Conservation (phyloP, 2,888 invertebrate genomes). For the Taphrorychus bicolor region DNA sequence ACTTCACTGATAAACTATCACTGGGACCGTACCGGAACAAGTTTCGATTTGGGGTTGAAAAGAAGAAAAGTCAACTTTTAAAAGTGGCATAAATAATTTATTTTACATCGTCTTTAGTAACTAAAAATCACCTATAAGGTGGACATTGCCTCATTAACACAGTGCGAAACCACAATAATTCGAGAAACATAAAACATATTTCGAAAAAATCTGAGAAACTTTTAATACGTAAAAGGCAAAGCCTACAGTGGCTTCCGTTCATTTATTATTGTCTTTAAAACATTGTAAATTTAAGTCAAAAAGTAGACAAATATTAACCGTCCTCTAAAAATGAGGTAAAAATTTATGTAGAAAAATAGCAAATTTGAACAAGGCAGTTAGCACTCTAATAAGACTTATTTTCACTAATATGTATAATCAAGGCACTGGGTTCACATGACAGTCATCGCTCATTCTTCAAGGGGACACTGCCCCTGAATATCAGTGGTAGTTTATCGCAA, state of each 20-base stretch:
- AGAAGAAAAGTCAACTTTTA: background rate
- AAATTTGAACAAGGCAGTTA: background rate
- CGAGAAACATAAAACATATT: background rate
- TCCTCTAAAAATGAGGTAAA: too few relatives aligned
- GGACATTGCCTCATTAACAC: slow-evolving; percentile 46
- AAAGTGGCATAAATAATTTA: slow-evolving; percentile 15
- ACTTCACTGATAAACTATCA: too few relatives aligned
- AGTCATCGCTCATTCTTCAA: background rate
- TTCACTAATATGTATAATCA: background rate
- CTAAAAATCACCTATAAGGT: slow-evolving; percentile 18
- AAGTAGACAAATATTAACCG: too few relatives aligned
- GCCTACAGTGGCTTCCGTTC: too few relatives aligned
- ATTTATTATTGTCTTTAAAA: background rate
- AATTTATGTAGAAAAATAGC: background rate
- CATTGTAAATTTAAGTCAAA: too few relatives aligned
- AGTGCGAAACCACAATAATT: slow-evolving; percentile 50
- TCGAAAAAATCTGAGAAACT: background rate
- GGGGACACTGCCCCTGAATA: too few relatives aligned
- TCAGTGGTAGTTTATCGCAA: too few relatives aligned
- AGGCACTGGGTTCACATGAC: background rate
- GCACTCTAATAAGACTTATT: background rate
- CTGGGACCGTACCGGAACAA: too few relatives aligned
- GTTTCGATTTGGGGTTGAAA: background rate
- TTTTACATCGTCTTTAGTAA: slow-evolving; percentile 4
- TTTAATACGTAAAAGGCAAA: too few relatives aligned